Base-by-base conservation (phyloP, 2,888 invertebrate species). In the Pachycephus smyrnensis region DNA sequence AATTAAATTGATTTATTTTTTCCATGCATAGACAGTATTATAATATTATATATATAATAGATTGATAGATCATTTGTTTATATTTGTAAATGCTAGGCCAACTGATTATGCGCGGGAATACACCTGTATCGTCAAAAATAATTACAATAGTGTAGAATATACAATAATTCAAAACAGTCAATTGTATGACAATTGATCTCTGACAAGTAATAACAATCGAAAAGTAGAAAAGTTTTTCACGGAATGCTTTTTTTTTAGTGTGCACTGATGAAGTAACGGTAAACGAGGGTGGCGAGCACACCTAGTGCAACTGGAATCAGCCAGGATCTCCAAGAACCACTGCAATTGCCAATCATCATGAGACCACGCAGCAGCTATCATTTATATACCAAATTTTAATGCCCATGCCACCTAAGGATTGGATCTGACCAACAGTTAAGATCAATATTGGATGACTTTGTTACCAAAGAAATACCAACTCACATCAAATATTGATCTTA, bases 291-390 rank as follows among this genome's bases (percentile, higher is more conserved):
- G 68, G 92, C 92, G 75, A 92, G 84, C 33, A 93, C 86, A 68
- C 92, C 93, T 73, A 93, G 86, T 33, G 91, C 90, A 40, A 92
- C 88, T 33, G 93, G 92, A 82, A 92, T 90, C 86, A 93, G 86
- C 93, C 93, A 93, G 31, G 92, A 92, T 84, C 91, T 91, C 92
- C 92, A 92, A 80, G 92, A 91, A 79, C 88, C 89, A 87, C 92
- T 92, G 91, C 86, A 92, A 92, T 89, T 89, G 82, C 86, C 88
- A 91, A 89, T 87, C 82, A 86, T 90, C 88, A 90, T 86, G 89
- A 89, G 85, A 90, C 80, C 83, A 85, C 79, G 87, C 89, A 90
- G 88, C 86, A 87, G 80, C 83, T 79, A 84, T 86, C 86, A 86
- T 82, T 85, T 80, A 81, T 75, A 75, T 76, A 74, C 15, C 32